Conservation (phyloP, 2,113 vertebrate species). For the Podocnemis expansa region DNA sequence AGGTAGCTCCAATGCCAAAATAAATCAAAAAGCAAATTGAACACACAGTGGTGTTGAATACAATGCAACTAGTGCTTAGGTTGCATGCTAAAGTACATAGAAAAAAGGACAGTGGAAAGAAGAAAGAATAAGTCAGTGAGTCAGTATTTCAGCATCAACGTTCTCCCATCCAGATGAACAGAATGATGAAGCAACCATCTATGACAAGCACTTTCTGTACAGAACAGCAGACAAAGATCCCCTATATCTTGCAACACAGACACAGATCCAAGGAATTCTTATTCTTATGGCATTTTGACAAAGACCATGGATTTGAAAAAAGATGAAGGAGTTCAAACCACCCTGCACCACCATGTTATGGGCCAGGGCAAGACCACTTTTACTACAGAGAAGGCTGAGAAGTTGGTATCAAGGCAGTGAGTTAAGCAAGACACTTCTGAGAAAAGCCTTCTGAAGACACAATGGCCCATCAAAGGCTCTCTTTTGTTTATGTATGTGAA, state of each 20-base stretch:
- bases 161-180: background rate
- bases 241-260: background rate
- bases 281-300: background rate
- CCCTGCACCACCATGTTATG: too few species aligned
- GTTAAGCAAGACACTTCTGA: background rate
- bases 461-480: background rate
- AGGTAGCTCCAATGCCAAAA: background rate
- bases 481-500: background rate
- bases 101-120: background rate
- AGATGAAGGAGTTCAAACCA: background rate
- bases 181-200: background rate
- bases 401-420: background rate
- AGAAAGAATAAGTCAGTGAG: background rate
- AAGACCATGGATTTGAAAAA: background rate
- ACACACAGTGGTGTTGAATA: background rate
- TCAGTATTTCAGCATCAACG: background rate
- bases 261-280: background rate
- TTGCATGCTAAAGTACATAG: background rate
- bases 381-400: too few species aligned
- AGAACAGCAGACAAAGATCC: background rate
- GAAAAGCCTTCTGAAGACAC: background rate
- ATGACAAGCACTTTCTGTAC: background rate
- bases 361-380: too few species aligned
- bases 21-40: background rate
- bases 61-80: background rate